Percentiles rank a stretch among this genome's conserved stretches.
These are phyloP conservation scores for Hydrolagus colliei DNA, from an alignment of 2,797 vertebrate genomes.

Conservation along the genomic window DNA sequence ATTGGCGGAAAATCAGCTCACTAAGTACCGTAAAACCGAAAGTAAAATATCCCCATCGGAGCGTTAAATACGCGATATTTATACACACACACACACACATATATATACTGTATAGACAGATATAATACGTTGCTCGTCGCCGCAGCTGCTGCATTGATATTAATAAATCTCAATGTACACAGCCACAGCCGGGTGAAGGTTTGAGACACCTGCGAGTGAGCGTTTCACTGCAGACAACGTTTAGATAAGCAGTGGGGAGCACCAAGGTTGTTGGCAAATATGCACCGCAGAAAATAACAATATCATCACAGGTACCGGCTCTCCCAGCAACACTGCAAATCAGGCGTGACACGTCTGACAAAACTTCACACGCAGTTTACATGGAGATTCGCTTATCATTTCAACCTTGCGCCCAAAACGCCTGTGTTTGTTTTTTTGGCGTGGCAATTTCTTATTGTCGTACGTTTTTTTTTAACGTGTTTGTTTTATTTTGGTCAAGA, in stretches of 20 bases:
- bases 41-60: background rate
- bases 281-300: too few relatives aligned
- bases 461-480: too few relatives aligned
- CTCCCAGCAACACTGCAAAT: background rate
- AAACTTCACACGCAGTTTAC: too few relatives aligned
- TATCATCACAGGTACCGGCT: background rate
- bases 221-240: too few relatives aligned
- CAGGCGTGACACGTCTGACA: background rate
- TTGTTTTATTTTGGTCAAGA: background rate
- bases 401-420: too few relatives aligned
- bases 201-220: background rate
- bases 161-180: background rate
- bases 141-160: too few relatives aligned
- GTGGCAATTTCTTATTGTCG: too few relatives aligned
- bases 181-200: background rate
- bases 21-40: background rate
- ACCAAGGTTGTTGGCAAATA: background rate
- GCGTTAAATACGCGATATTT: background rate
- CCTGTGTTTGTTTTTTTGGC: too few relatives aligned
- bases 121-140: too few relatives aligned
- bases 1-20: background rate
- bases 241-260: background rate
- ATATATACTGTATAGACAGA: too few relatives aligned
- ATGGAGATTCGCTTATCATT: background rate
- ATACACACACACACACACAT: background rate